Percentiles rank a stretch among this genome's conserved stretches.
Evolutionary conservation across 2,113 vertebrate genomes (phyloP).

Genomic region (Brachionichthys hirsutus): DNA sequence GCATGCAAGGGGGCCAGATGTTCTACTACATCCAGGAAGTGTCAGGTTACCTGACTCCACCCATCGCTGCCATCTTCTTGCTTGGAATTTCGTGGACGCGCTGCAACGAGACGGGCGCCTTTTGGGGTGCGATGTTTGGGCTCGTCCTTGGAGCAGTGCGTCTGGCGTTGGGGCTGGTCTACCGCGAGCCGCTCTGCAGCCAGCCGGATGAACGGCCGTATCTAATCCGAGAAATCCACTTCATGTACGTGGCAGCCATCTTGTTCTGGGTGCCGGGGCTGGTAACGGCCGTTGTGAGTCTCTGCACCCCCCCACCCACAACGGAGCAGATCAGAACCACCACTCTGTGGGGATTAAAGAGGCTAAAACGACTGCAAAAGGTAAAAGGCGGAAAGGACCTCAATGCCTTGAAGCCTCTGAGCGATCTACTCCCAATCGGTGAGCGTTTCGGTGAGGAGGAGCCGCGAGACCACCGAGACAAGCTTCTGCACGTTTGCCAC

Average conservation of each 20-base stretch:
- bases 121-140: conserved; percentile 88
- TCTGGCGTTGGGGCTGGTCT: conserved; percentile 85
- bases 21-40: conserved; percentile 97
- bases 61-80: conserved; percentile 90
- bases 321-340: conserved; percentile 84
- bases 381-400: conserved; percentile 54
- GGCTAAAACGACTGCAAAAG: conserved; percentile 33
- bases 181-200: conserved; percentile 86
- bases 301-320: conserved; percentile 84
- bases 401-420: conserved; percentile 62
- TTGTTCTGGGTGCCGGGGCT: conserved; percentile 89
- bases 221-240: conserved; percentile 89
- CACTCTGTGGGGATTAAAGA: conserved; percentile 86
- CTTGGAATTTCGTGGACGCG: conserved; percentile 91
- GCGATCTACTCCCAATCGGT: too few species aligned
- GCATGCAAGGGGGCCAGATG: conserved; percentile 97
- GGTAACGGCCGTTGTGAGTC: conserved; percentile 84
- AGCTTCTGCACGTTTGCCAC: conserved; percentile 4
- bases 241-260: conserved; percentile 90
- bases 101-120: conserved; percentile 93
- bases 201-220: conserved; percentile 84
- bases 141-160: conserved; percentile 83
- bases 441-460: conserved; percentile 43
- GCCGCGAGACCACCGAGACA: conserved; percentile 52
- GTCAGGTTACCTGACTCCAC: conserved; percentile 89